Conservation (phyloP, 37 sponge, comb jelly and placozoan genomes). For the Spongilla lacustris region DNA sequence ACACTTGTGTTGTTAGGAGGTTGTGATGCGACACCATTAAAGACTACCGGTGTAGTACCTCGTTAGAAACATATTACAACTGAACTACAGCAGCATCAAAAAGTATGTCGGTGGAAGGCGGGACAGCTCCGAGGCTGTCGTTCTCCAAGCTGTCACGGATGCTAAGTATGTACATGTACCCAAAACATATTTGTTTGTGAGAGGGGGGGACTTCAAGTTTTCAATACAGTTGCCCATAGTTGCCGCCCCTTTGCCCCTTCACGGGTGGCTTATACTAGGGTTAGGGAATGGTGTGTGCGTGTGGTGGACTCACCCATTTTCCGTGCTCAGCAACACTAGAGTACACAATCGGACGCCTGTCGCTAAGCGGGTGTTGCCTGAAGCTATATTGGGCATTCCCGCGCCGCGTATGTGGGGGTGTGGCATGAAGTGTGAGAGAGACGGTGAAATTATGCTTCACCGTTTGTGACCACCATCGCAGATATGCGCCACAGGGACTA, state of each 20-base stretch:
- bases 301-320: not conserved
- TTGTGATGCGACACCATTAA: not conserved
- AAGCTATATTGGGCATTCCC: not conserved
- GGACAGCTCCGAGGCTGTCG: conserved; percentile 43
- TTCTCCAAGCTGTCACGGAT: conserved; percentile 40
- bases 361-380: not conserved
- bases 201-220: not conserved
- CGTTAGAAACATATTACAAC: not conserved
- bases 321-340: not conserved
- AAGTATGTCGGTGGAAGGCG: conserved; percentile 44
- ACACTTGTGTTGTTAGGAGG: not conserved
- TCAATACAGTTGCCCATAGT: not conserved
- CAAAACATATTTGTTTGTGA: not conserved
- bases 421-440: not conserved
- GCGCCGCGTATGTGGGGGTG: not conserved
- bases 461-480: not conserved
- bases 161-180: conserved; percentile 36
- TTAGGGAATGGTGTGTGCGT: not conserved
- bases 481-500: conserved; percentile 63
- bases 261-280: not conserved
- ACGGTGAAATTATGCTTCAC: not conserved
- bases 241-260: not conserved
- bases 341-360: not conserved
- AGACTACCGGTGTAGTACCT: not conserved
- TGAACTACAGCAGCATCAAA: not conserved